Evolutionary conservation across 2,113 vertebrate genomes (phyloP).

Genomic region (Paratilapia polleni): DNA sequence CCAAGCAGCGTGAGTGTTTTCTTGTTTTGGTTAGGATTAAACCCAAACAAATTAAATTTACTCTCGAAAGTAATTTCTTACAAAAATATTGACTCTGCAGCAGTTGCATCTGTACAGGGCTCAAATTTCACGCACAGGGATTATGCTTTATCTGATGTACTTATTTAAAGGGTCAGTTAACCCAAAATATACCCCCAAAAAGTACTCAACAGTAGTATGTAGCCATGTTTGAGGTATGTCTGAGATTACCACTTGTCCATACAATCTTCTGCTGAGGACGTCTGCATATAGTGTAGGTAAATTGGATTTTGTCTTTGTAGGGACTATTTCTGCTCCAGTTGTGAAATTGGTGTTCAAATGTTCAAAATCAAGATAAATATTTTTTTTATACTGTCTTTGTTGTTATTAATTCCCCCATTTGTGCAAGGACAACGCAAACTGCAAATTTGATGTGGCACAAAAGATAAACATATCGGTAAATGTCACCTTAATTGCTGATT

Average conservation of each 20-base stretch:
- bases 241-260: background rate
- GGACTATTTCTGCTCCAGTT: background rate
- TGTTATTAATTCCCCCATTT: background rate
- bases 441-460: background rate
- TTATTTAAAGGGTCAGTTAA: background rate
- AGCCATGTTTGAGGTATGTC: background rate
- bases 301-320: background rate
- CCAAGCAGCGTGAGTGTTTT: background rate
- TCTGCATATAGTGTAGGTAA: background rate
- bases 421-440: background rate
- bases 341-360: background rate
- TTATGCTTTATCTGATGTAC: background rate
- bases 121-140: background rate
- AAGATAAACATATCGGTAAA: background rate
- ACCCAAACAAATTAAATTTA: constrained; percentile 8
- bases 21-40: background rate
- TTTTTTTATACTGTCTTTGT: background rate
- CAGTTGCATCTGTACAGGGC: background rate
- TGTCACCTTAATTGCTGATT: background rate
- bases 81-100: background rate
- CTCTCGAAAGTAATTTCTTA: background rate
- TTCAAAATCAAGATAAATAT: background rate
- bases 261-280: background rate
- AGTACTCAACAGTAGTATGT: background rate
- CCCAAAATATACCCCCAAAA: background rate